Conservation (phyloP, 2,113 vertebrate species). For the Epinephelus cyanopodus region DNA sequence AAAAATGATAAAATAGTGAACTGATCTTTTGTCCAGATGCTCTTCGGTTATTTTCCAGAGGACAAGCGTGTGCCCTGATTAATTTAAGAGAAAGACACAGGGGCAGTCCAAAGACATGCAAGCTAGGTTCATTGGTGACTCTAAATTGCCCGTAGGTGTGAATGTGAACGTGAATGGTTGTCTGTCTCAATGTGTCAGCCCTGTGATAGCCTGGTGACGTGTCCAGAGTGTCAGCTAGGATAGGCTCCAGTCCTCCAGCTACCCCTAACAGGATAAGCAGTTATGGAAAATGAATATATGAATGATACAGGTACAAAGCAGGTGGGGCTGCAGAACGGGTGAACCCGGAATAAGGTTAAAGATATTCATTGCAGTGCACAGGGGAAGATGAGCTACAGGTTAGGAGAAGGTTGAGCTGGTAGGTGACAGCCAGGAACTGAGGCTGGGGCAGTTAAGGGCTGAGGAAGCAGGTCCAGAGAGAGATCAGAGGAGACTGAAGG, state of each 20-base stretch:
- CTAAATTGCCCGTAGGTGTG: too few species aligned
- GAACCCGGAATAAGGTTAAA: not conserved
- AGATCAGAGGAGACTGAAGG: not conserved
- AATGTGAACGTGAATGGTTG: too few species aligned
- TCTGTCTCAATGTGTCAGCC: too few species aligned
- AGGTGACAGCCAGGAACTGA: not conserved
- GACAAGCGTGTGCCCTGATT: not conserved
- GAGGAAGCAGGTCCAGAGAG: not conserved
- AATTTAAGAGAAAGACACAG: not conserved
- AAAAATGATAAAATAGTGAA: not conserved
- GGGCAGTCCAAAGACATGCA: too few species aligned
- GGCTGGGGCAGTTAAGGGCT: not conserved
- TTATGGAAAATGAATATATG: too few species aligned
- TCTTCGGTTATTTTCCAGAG: not conserved
- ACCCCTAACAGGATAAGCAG: too few species aligned
- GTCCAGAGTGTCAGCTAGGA: too few species aligned
- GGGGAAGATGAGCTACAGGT: not conserved
- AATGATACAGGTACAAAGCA: not conserved
- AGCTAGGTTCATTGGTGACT: too few species aligned
- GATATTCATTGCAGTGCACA: not conserved
- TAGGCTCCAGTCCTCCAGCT: too few species aligned
- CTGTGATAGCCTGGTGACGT: too few species aligned
- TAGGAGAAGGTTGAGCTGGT: not conserved
- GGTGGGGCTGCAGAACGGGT: not conserved
- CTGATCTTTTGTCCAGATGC: not conserved